Conservation (phyloP, 2,888 invertebrate genomes). For the Dascillus cervinus region DNA sequence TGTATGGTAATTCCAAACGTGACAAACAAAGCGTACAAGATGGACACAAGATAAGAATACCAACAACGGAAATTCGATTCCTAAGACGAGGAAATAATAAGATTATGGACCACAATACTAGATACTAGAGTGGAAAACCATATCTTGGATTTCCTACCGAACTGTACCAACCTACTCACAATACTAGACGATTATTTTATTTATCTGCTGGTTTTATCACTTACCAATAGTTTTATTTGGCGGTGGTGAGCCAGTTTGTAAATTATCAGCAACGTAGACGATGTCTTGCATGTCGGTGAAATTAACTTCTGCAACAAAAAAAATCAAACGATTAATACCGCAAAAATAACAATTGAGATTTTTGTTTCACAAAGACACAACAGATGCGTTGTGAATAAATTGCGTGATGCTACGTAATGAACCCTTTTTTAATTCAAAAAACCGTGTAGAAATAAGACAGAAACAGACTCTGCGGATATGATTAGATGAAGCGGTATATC, state of each 20-base stretch:
- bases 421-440: background rate
- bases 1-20: no score
- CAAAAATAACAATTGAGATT: no score
- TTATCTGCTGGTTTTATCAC: conserved; percentile 8
- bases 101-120: conserved; percentile 21
- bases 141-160: conserved; percentile 9
- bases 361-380: no score
- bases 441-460: no score
- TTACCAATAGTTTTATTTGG: conserved; percentile 34
- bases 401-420: no score
- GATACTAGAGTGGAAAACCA: conserved; percentile 16
- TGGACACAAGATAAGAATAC: no score
- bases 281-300: conserved; percentile 40
- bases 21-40: no score
- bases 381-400: no score
- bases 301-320: conserved; percentile 33
- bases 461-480: no score
- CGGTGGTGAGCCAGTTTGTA: conserved; percentile 37
- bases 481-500: no score
- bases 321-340: no score
- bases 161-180: background rate
- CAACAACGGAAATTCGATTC: conserved; percentile 12
- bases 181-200: background rate
- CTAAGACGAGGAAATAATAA: conserved; percentile 19
- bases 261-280: conserved; percentile 36